phyloP scores from a whole-genome alignment of 2,888 invertebrate species.

The Lottia scabra region DNA sequence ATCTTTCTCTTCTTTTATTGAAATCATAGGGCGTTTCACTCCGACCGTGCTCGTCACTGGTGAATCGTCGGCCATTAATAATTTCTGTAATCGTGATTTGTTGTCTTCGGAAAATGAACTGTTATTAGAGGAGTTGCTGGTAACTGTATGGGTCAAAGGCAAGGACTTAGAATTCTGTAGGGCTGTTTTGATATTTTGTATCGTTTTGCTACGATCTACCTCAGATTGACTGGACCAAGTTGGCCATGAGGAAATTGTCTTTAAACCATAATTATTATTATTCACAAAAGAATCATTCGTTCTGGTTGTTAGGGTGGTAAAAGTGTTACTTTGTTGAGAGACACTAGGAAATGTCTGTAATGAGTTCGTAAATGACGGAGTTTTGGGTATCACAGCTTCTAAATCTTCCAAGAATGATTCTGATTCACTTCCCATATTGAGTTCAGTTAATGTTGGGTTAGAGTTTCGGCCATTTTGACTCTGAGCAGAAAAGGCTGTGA shows the following conservation, averaged over 20 bases:
- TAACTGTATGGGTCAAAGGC: not conserved
- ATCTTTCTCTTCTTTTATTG: conserved; percentile 9
- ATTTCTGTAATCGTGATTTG: not conserved
- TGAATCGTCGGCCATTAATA: not conserved
- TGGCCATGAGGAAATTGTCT: not conserved
- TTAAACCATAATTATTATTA: not conserved
- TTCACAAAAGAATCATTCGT: not conserved
- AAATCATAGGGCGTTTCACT: not conserved
- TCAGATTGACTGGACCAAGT: not conserved
- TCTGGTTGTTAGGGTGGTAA: not conserved
- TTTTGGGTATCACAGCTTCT: conserved; percentile 5
- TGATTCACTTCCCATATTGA: conserved; percentile 35
- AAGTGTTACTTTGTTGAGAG: not conserved
- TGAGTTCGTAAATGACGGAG: not conserved
- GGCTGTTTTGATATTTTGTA: not conserved
- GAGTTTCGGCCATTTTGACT: conserved; percentile 19
- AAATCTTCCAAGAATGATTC: conserved; percentile 29
- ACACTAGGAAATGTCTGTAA: not conserved
- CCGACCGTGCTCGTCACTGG: not conserved
- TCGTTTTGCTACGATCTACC: not conserved
- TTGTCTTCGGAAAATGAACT: not conserved
- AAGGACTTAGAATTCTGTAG: not conserved
- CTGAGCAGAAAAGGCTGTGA: conserved; percentile 18
- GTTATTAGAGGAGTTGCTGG: not conserved
- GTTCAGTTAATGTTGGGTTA: conserved; percentile 50